Evolutionary conservation across 2,888 invertebrate species (phyloP).

Genomic region (Thereva unica): DNA sequence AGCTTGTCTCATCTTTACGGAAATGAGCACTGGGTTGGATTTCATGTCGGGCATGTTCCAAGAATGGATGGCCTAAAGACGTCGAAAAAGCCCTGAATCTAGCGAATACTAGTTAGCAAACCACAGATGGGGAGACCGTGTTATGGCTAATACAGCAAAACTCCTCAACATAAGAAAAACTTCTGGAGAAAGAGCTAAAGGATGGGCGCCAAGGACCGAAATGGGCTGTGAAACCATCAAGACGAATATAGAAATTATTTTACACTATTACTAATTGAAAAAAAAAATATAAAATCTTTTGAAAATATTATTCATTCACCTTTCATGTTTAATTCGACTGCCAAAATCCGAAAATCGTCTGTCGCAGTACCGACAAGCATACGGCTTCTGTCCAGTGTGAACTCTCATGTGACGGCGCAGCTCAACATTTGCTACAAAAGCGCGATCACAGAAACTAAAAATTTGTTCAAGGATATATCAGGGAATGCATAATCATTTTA

Average conservation of each 20-base stretch:
- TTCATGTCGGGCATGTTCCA: too few relatives aligned
- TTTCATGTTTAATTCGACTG: conserved; percentile 57
- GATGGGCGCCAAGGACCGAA: too few relatives aligned
- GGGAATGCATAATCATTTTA: background rate
- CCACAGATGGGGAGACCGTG: too few relatives aligned
- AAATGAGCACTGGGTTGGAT: too few relatives aligned
- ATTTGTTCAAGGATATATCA: background rate
- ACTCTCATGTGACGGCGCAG: conserved; percentile 57
- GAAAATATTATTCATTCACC: conserved; percentile 39
- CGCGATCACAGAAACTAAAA: conserved; percentile 56
- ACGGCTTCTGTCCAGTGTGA: conserved; percentile 57
- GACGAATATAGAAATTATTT: background rate
- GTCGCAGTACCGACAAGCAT: conserved; percentile 54
- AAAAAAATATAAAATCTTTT: too few relatives aligned
- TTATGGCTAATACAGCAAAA: too few relatives aligned
- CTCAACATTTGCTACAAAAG: conserved; percentile 57
- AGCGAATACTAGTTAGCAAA: too few relatives aligned
- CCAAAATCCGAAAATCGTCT: conserved; percentile 58
- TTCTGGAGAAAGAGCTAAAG: too few relatives aligned
- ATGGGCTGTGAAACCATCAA: background rate
- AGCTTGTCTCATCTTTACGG: too few relatives aligned
- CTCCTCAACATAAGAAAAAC: too few relatives aligned
- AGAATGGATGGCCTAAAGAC: too few relatives aligned
- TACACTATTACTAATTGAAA: background rate
- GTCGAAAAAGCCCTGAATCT: too few relatives aligned